phyloP scores from a whole-genome alignment of 1,140 invertebrate species.

The Dreissena rostriformis region DNA sequence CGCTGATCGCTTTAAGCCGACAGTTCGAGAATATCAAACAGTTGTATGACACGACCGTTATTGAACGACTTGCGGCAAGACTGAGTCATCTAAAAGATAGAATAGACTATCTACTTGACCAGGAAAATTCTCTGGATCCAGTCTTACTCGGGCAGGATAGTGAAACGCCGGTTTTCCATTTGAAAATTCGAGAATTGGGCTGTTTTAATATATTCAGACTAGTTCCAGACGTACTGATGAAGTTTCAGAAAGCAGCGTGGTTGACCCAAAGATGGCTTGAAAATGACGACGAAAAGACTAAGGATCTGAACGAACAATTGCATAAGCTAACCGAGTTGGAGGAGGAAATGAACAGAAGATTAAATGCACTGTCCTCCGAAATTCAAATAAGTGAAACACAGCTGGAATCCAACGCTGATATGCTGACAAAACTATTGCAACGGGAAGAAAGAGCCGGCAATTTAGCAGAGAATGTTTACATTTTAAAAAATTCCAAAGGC shows the following conservation, averaged over 20 bases:
- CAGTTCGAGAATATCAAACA: constrained; percentile 73
- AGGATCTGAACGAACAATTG: constrained; percentile 70
- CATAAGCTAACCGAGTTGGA: constrained; percentile 64
- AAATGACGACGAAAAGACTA: constrained; percentile 71
- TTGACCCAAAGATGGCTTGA: constrained; percentile 71
- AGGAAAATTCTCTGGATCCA: constrained; percentile 67
- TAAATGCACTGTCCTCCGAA: constrained; percentile 64
- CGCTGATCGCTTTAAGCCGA: constrained; percentile 66
- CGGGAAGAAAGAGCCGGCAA: constrained; percentile 68
- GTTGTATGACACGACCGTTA: constrained; percentile 73
- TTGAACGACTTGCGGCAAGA: constrained; percentile 71
- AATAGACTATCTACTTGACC: constrained; percentile 72
- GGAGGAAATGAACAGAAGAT: constrained; percentile 61
- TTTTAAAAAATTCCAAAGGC: constrained; percentile 57
- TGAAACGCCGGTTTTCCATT: constrained; percentile 62
- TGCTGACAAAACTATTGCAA: constrained; percentile 68
- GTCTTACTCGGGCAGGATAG: constrained; percentile 75
- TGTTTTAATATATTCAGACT: constrained; percentile 66
- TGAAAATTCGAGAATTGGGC: constrained; percentile 67
- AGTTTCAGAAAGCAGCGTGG: constrained; percentile 71
- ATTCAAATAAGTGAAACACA: constrained; percentile 65
- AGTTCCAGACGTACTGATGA: constrained; percentile 73
- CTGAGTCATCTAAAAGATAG: constrained; percentile 74
- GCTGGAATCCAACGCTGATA: constrained; percentile 63
- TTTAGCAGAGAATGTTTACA: constrained; percentile 64